Conservation (phyloP, 2,797 vertebrate genomes). For the Gymnopithys bicolor region DNA sequence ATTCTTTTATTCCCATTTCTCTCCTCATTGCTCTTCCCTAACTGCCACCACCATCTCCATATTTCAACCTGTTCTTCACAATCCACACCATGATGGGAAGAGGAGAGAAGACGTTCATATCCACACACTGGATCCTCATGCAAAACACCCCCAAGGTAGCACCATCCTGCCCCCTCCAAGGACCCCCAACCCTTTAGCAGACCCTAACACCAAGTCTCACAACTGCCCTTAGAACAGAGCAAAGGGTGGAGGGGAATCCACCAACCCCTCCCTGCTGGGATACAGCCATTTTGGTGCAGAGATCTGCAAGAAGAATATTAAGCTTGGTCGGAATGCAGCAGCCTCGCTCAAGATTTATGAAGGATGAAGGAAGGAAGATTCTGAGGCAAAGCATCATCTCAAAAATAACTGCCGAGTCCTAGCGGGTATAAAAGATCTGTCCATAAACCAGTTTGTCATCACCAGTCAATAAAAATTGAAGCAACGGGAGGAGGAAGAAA, state of each 20-base stretch:
- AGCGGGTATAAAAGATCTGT: conserved; percentile 63
- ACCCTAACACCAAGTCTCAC: background rate
- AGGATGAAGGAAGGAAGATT: conserved; percentile 74
- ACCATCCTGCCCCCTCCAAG: background rate
- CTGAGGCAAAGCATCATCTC: conserved; percentile 69
- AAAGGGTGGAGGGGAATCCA: background rate
- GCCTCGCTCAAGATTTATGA: conserved; percentile 70
- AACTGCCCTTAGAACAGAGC: background rate
- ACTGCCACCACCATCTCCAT: background rate
- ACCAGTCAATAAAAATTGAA: conserved; percentile 58
- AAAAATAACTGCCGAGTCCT: conserved; percentile 71
- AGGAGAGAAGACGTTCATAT: background rate
- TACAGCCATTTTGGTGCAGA: conserved; percentile 70
- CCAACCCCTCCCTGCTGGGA: background rate
- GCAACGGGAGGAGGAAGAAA: background rate
- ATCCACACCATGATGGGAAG: background rate
- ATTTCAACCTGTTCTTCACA: background rate
- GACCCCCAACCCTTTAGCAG: background rate
- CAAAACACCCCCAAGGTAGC: background rate
- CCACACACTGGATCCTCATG: accelerated
- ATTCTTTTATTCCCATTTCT: background rate
- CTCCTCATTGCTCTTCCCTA: background rate
- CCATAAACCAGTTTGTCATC: conserved; percentile 72
- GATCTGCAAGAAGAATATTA: conserved; percentile 74
- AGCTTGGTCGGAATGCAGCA: conserved; percentile 72